phyloP scores from a whole-genome alignment of 2,113 vertebrate genomes.

The zebrafish (Danio rerio) region GRCz12tu NC_133180.1:45451001-45451500 shows the following conservation, averaged over 20 bases:
- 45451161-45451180: conserved; percentile 21
- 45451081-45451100: background rate
- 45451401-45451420: background rate
- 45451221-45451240: conserved; percentile 34
- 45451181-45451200: conserved; percentile 16
- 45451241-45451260: conserved; percentile 34
- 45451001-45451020: background rate
- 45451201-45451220: conserved; percentile 17
- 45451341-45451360: conserved; percentile 44
- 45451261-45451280: conserved; percentile 42
- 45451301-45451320: conserved; percentile 42
- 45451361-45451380: conserved; percentile 15
- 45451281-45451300: conserved; percentile 40
- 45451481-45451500: background rate
- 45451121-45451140: background rate
- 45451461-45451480: conserved; percentile 2
- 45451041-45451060: background rate
- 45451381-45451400: conserved; percentile 10
- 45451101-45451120: background rate
- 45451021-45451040: background rate
- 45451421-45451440: background rate
- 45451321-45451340: conserved; percentile 55
- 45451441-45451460: background rate
- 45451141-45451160: conserved; percentile 6
- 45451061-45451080: background rate